Conservation (phyloP, 2,797 vertebrate species). For the Coracias cyanogaster region DNA sequence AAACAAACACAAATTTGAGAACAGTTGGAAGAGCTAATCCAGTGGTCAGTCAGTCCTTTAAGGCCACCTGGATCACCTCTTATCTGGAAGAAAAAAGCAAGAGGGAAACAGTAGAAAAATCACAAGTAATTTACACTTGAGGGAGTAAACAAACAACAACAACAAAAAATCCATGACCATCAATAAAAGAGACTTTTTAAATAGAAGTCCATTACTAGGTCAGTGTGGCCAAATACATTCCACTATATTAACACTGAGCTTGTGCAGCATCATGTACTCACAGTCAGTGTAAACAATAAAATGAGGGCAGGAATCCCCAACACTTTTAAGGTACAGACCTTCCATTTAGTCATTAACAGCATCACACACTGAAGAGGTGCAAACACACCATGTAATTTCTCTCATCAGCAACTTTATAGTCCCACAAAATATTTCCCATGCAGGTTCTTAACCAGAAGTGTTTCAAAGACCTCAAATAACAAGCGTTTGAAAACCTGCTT, state of each 20-base stretch:
- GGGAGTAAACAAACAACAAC: neutral
- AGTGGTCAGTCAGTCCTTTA: neutral
- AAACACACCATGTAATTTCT: neutral
- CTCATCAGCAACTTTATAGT: conserved; percentile 13
- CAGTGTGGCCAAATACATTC: neutral
- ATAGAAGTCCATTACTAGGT: neutral
- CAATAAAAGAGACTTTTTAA: neutral
- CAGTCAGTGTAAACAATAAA: neutral
- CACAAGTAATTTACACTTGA: neutral
- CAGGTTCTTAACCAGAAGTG: neutral
- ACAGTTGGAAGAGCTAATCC: neutral
- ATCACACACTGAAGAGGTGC: neutral
- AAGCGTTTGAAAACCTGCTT: conserved; percentile 21
- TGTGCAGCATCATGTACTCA: neutral
- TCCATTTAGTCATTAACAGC: neutral
- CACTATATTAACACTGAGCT: neutral
- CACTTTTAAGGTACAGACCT: neutral
- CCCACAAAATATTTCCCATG: conserved; percentile 7
- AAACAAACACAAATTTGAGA: neutral
- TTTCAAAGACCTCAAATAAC: conserved; percentile 34
- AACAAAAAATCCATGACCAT: neutral
- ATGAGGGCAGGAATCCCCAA: neutral
- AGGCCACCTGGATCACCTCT: neutral
- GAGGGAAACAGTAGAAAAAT: neutral
- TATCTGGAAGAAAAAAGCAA: neutral